phyloP scores from a whole-genome alignment of 2,888 invertebrate genomes.

The Bellardia pandia region DNA sequence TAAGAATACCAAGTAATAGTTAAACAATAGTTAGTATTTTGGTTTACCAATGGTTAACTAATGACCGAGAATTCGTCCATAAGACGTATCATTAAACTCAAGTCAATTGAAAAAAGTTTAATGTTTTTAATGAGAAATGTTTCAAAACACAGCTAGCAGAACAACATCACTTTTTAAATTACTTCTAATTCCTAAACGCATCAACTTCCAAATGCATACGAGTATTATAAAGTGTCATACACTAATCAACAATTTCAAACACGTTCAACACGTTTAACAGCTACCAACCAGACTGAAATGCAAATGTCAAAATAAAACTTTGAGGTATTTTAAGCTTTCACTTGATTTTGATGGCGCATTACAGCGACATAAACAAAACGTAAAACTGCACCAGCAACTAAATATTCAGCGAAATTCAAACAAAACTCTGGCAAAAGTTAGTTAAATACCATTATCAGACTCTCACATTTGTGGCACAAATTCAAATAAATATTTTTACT shows the following conservation, averaged over 20 bases:
- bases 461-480: background rate
- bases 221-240: background rate
- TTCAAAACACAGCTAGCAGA: too few species aligned
- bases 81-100: too few species aligned
- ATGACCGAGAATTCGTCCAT: too few species aligned
- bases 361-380: background rate
- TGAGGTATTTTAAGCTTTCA: conserved; percentile 5
- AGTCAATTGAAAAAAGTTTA: too few species aligned
- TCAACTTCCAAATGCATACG: background rate
- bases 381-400: background rate
- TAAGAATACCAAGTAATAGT: too few species aligned
- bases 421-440: conserved; percentile 34
- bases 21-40: too few species aligned
- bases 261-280: background rate
- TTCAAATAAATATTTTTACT: background rate
- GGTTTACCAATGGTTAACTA: too few species aligned
- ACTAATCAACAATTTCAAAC: background rate
- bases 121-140: too few species aligned
- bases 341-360: conserved; percentile 17
- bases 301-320: conserved; percentile 20
- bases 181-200: too few species aligned
- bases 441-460: conserved; percentile 28
- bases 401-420: conserved; percentile 12
- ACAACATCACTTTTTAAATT: too few species aligned
- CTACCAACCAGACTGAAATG: background rate